Conservation (phyloP, 2,113 vertebrate genomes). For the Turdus rufiventris region DNA sequence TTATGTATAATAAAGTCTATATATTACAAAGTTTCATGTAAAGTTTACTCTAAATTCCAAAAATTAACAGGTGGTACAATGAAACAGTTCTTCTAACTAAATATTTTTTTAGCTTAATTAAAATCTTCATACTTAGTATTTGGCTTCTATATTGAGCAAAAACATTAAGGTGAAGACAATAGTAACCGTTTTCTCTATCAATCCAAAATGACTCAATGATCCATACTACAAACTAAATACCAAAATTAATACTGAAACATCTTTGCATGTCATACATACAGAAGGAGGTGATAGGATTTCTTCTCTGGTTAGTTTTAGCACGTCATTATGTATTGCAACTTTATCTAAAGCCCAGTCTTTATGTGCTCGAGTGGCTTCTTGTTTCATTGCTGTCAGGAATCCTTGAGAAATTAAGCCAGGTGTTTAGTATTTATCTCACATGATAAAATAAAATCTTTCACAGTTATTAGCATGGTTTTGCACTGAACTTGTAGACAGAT, state of each 20-base stretch:
- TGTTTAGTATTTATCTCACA: conserved; percentile 4
- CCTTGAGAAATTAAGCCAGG: conserved; percentile 58
- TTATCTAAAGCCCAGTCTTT: conserved; percentile 80
- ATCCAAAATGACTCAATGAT: background rate
- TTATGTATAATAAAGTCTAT: background rate
- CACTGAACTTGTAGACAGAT: background rate
- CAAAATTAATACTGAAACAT: background rate
- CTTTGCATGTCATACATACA: conserved; percentile 52
- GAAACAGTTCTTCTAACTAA: background rate
- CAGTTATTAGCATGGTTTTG: background rate
- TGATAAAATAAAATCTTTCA: background rate
- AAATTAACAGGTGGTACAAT: background rate
- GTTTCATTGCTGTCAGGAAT: conserved; percentile 78
- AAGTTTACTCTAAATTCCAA: background rate
- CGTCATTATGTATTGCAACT: conserved; percentile 72
- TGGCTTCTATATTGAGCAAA: background rate
- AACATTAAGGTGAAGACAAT: background rate
- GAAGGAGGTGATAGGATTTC: conserved; percentile 66
- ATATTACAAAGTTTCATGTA: background rate
- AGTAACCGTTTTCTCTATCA: background rate
- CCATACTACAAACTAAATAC: background rate
- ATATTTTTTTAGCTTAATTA: background rate
- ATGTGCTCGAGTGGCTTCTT: conserved; percentile 76
- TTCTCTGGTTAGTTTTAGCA: conserved; percentile 71
- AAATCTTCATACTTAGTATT: background rate